A percentile compares a stretch with the other conserved stretches of the same genome.
These are phyloP conservation scores for Dasyprocta punctata DNA, from an alignment of 2,113 vertebrate species.

Conservation along the genomic window DNA sequence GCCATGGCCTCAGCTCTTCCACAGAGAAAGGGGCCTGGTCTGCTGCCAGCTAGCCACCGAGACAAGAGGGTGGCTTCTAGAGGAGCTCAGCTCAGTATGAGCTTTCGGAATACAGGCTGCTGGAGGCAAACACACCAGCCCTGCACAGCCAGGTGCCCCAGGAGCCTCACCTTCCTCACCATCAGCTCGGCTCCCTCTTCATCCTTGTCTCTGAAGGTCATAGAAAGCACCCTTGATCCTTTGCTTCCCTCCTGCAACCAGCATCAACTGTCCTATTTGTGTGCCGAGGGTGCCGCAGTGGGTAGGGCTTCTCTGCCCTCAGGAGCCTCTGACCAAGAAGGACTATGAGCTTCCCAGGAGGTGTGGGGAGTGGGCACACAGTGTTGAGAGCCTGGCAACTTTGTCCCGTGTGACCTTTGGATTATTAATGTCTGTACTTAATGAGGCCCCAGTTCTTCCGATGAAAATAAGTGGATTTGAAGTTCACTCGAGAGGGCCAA, in stretches of 20 bases:
- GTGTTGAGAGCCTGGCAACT: background rate
- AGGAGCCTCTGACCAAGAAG: background rate
- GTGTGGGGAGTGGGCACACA: background rate
- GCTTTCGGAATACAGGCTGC: background rate
- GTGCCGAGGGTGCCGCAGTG: background rate
- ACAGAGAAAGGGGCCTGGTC: background rate
- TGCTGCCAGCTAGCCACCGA: background rate
- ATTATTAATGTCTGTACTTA: background rate
- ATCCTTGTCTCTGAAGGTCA: background rate
- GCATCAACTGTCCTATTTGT: background rate
- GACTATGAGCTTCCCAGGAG: background rate
- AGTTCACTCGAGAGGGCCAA: background rate
- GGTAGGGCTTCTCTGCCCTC: background rate
- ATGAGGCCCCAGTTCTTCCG: background rate
- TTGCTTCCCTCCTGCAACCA: background rate
- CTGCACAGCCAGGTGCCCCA: background rate
- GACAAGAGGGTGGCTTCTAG: background rate
- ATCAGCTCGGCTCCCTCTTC: background rate
- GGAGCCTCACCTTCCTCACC: background rate
- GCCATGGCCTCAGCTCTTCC: constrained; percentile 34
- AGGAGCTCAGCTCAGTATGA: background rate
- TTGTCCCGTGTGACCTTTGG: background rate
- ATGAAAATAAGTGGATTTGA: background rate
- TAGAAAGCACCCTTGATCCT: background rate
- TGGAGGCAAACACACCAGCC: background rate